Evolutionary conservation across 2,888 invertebrate species (phyloP), one percentile per base, ranked within the genome.

Genomic region (Temnothorax unifasciatus): DNA sequence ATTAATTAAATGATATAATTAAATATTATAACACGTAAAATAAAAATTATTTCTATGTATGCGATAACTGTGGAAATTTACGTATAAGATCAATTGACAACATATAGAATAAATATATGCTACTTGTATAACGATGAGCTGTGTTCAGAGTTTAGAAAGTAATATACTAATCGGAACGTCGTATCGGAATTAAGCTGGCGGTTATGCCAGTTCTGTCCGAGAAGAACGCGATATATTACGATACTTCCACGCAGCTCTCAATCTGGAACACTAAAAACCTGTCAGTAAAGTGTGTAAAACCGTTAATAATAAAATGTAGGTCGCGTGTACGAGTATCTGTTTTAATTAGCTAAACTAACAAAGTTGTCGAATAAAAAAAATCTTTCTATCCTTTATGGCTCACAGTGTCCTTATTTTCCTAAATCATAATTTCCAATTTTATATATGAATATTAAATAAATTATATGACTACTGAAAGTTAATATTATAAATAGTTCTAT

Each of bases 231-330:
- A 18, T 41, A 8, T 21, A 21, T 44, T 68, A 57, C 2, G 38
- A 66, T 77, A 54, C 15, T 18, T 64, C 9, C 13, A 44, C 4
- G 3, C 11, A 75, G 4, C 21, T 44, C 18, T 25, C 64, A 38
- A 64, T 77, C 44, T 77, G 15, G 68, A 77, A 68, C 29, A 2
- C 29, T 76, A 21, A 77, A 54, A 68, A 57, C 29, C 29, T 44
- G 54, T 57, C 11, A 29, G 44, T 29, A 29, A 29, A 29, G 44
- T 77, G 6, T 21, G 15, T 34, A 57, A 68, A n/a, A 77, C 54
- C 57, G 54, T 77, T 77, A 68, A 47, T 9, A 68, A 68, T 68
- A 68, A 68, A 47, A 77, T 77, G n/a, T 77, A 77, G 77, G 69
- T 54, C n/a, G n/a, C 4, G 9, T 29, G 8, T 54, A 41, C 2